A percentile compares a stretch with the other conserved stretches of the same genome.
phyloP scores from a whole-genome alignment of 1,140 invertebrate species.

The Bombus turneri region DNA sequence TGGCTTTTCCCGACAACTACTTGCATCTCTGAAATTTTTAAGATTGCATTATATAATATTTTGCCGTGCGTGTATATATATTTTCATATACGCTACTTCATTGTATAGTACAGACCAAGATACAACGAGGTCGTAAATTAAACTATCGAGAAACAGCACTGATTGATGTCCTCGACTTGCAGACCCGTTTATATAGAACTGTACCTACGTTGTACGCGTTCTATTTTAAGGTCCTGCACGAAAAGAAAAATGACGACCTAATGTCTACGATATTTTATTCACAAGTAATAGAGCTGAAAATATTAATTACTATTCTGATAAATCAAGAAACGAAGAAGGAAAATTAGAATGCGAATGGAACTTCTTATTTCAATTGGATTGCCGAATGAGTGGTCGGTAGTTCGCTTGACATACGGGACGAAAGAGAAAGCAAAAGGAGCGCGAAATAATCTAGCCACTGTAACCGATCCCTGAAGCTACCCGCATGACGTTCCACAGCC shows the following conservation, averaged over 20 bases:
- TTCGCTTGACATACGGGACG: neutral
- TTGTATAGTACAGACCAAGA: neutral
- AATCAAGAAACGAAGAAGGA: neutral
- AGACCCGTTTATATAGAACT: neutral
- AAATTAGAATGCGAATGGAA: neutral
- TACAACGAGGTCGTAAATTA: neutral
- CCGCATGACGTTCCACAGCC: slow-evolving; percentile 69
- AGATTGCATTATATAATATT: too few species aligned
- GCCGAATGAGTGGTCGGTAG: too few species aligned
- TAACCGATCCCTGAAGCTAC: slow-evolving; percentile 76
- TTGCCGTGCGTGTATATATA: too few species aligned
- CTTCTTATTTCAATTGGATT: neutral
- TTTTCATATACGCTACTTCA: neutral
- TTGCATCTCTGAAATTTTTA: too few species aligned
- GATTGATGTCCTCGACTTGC: neutral
- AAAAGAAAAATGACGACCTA: neutral
- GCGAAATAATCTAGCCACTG: slow-evolving; percentile 71
- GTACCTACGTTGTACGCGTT: neutral
- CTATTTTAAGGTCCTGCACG: neutral
- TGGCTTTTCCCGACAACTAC: too few species aligned
- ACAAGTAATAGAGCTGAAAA: neutral
- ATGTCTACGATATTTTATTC: neutral
- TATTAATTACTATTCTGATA: neutral
- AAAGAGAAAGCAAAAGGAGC: slow-evolving; percentile 37
- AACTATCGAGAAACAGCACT: neutral